These are phyloP conservation scores for Dendrolimus pini DNA, from an alignment of 2,888 invertebrate species.

Conservation along the genomic window DNA sequence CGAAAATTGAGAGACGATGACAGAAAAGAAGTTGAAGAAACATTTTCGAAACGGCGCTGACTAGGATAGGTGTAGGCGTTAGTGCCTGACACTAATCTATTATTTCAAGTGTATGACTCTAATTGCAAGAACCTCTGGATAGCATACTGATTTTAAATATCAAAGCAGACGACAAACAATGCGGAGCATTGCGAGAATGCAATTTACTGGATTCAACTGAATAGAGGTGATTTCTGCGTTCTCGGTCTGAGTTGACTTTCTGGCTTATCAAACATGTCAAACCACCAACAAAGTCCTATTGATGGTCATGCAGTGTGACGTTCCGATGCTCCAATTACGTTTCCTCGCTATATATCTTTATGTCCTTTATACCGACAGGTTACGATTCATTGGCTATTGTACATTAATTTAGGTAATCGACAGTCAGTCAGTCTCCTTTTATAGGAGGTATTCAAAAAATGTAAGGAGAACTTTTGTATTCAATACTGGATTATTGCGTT, in stretches of 20 bases:
- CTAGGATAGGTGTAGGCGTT: too few species aligned
- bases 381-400: not conserved
- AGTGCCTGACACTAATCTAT: too few species aligned
- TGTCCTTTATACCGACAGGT: not conserved
- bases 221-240: not conserved
- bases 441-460: too few species aligned
- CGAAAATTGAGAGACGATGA: too few species aligned
- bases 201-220: not conserved
- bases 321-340: conserved; percentile 16
- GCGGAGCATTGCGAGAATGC: not conserved
- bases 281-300: conserved; percentile 13
- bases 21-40: too few species aligned
- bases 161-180: not conserved
- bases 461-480: too few species aligned
- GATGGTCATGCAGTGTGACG: conserved; percentile 15
- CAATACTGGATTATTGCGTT: too few species aligned
- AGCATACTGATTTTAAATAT: not conserved
- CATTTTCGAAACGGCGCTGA: too few species aligned
- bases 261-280: conserved; percentile 23
- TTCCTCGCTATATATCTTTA: conserved; percentile 17
- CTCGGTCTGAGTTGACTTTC: conserved; percentile 11
- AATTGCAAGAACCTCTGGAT: not conserved
- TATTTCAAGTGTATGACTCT: too few species aligned
- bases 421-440: not conserved
- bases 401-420: not conserved